phyloP scores from a whole-genome alignment of 2,797 vertebrate species.

The Vultur gryphus region DNA sequence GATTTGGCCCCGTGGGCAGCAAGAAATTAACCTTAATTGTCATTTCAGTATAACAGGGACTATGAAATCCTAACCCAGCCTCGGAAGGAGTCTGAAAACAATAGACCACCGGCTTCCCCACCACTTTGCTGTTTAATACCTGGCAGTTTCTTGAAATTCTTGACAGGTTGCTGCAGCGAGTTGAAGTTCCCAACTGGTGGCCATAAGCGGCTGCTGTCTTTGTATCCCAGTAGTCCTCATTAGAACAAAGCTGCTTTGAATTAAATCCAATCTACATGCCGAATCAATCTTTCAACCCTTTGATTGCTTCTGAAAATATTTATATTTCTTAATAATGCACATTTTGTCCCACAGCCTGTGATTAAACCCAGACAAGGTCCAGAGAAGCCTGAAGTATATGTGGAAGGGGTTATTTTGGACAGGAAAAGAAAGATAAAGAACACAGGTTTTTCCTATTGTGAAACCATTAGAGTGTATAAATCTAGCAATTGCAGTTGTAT shows the following conservation, averaged over 20 bases:
- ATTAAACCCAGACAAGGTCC: constrained; percentile 78
- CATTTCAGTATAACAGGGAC: background rate
- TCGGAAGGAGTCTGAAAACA: background rate
- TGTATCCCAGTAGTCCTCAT: constrained; percentile 75
- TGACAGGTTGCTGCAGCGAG: constrained; percentile 43
- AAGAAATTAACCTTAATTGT: constrained; percentile 34
- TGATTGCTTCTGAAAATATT: constrained; percentile 86
- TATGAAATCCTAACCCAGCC: background rate
- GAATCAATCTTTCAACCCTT: constrained; percentile 80
- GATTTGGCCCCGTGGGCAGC: background rate
- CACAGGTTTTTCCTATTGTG: constrained; percentile 71
- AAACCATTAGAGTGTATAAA: constrained; percentile 75
- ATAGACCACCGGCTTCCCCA: background rate
- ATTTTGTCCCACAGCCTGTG: constrained; percentile 77
- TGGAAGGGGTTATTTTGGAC: constrained; percentile 57
- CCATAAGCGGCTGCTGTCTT: constrained; percentile 45
- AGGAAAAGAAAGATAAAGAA: constrained; percentile 69
- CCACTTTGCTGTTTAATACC: background rate
- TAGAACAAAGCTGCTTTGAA: constrained; percentile 81
- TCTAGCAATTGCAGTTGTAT: constrained; percentile 72
- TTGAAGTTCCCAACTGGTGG: constrained; percentile 55
- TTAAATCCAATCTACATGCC: constrained; percentile 77
- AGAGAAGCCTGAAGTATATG: constrained; percentile 54
- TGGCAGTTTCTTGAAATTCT: constrained; percentile 5
- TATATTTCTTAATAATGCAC: constrained; percentile 82